Evolutionary conservation across 2,797 vertebrate genomes (phyloP), one percentile per base, ranked within the genome.

Genomic region (Gorsachius magnificus): DNA sequence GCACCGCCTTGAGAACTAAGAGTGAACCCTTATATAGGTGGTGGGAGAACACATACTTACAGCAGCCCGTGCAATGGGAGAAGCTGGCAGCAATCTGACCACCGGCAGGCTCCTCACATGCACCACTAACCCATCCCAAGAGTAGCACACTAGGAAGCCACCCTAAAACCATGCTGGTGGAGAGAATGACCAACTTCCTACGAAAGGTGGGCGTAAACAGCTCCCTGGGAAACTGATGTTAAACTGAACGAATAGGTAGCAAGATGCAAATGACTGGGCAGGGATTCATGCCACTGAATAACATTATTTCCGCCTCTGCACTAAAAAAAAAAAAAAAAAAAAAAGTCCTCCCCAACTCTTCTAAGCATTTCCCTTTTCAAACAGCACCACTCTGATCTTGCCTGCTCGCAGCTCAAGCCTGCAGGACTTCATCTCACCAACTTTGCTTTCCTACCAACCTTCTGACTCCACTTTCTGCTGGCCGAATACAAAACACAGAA

Each of bases 51-150:
- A 56, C 6, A 9, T 51, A 54, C 28, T 63, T 6, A 2, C 16
- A 58, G 46, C 19, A 54, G 51, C 31, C 61, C 0, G 0, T 15
- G n/a, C 53, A 43, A 12, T 8, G 61, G 56, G 25, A 53, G 51
- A 65, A 61, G 43, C 56, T 60, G 80, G 36, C 29, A 80, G 65
- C 10, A 36, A 57, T 11, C 14, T 48, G 29, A 79, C 58, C n/a
- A 16, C 0, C 0, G 22, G 60, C n/a, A 46, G 14, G 65, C 28
- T 78, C 36, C 51, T 61, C 43, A 33, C 24, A 43, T 0, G 0
- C 48, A 26, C 78, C n/a, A 29, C 41, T 56, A 77, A n/a, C 16
- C 54, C 28, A 4, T 46, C 41, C 24, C 36, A 65, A 36, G 20
- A 48, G 43, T 16, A 33, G 46, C 33, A 56, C 41, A 20, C 60